These are phyloP conservation scores for Exephanes ischioxanthus DNA, from an alignment of 2,888 invertebrate genomes.

Conservation along the genomic window DNA sequence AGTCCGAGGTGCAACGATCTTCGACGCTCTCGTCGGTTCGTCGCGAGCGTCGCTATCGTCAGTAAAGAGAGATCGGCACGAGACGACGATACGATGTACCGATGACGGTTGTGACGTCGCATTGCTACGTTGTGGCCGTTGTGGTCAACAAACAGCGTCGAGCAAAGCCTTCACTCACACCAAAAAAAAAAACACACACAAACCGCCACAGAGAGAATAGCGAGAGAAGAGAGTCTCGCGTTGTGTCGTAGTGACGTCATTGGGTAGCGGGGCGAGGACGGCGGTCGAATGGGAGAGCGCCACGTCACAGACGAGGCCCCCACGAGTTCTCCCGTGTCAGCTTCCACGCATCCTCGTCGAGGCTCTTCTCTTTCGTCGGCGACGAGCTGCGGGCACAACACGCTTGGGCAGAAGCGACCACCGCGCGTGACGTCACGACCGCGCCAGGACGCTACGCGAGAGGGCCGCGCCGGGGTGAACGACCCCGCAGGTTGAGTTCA, in stretches of 20 bases:
- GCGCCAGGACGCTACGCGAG: slow-evolving; percentile 65
- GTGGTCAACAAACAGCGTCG: no score
- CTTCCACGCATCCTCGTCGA: slow-evolving; percentile 16
- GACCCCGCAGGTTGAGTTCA: slow-evolving; percentile 83
- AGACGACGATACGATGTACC: no score
- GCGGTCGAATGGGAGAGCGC: slow-evolving; percentile 49
- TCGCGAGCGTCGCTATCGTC: no score
- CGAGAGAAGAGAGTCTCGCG: slow-evolving; percentile 6
- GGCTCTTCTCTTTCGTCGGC: slow-evolving; percentile 32
- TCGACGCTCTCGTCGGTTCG: no score
- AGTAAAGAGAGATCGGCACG: no score
- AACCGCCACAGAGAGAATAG: not conserved
- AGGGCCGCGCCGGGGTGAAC: slow-evolving; percentile 77
- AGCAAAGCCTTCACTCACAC: not conserved
- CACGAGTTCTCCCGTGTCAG: slow-evolving; percentile 7
- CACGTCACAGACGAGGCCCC: slow-evolving; percentile 56
- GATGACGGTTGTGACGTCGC: no score
- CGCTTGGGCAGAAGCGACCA: slow-evolving; percentile 16
- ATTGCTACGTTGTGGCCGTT: no score
- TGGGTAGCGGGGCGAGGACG: slow-evolving; percentile 70
- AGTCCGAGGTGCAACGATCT: no score
- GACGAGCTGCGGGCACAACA: slow-evolving; percentile 10
- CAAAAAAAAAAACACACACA: slow-evolving; percentile 1
- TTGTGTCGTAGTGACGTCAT: slow-evolving; percentile 74
- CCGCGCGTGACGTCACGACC: slow-evolving; percentile 64